Evolutionary conservation across 2,888 invertebrate genomes (phyloP).

Genomic region (Poecilus cupreus): DNA sequence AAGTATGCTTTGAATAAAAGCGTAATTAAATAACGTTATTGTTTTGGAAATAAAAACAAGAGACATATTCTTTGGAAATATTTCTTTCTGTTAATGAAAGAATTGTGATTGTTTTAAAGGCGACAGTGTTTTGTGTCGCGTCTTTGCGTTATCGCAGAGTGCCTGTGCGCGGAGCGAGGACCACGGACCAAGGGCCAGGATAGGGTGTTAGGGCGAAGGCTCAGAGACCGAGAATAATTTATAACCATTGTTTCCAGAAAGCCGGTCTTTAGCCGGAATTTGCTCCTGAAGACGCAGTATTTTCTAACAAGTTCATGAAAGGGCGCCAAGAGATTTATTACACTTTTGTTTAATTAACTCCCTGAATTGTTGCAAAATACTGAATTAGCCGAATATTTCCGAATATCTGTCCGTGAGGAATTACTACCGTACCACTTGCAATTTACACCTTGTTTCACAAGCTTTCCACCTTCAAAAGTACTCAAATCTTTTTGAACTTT

Average conservation of each 20-base stretch:
- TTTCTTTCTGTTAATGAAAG: conserved; percentile 17
- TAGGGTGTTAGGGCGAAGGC: not conserved
- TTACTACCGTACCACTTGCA: not conserved
- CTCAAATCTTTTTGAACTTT: conserved; percentile 1
- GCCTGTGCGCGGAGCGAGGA: no score
- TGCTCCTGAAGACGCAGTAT: conserved; percentile 22
- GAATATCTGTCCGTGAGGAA: conserved; percentile 5
- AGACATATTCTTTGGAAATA: not conserved
- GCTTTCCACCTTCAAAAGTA: not conserved
- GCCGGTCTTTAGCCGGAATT: conserved; percentile 45
- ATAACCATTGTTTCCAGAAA: conserved; percentile 46
- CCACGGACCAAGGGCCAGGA: not conserved
- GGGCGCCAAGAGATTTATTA: conserved; percentile 21
- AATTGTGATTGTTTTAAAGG: conserved; percentile 24
- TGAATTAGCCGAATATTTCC: conserved; percentile 27
- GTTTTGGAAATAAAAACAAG: conserved; percentile 7
- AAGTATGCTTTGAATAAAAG: not conserved
- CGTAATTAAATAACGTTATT: not conserved
- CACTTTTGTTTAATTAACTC: conserved; percentile 44
- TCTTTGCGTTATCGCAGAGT: not conserved
- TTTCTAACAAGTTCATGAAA: conserved; percentile 38
- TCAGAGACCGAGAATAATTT: conserved; percentile 43
- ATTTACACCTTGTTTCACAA: not conserved
- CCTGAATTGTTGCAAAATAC: conserved; percentile 29
- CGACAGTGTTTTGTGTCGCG: conserved; percentile 22